phyloP scores from a whole-genome alignment of 2,888 invertebrate species.

The Alloplasta piceator region DNA sequence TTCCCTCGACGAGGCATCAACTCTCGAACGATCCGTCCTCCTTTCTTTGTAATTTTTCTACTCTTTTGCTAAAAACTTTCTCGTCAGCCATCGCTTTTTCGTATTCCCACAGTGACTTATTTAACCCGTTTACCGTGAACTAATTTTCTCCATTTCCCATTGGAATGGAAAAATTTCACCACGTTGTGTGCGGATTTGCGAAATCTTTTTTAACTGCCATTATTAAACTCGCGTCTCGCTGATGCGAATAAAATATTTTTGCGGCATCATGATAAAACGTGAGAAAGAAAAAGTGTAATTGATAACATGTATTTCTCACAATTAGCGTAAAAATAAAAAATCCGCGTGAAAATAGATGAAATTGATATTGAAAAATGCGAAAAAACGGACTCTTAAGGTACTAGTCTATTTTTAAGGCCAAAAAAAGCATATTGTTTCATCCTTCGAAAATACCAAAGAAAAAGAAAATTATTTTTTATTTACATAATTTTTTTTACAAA shows the following conservation, averaged over 20 bases:
- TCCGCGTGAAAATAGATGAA: too few species aligned
- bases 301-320: too few species aligned
- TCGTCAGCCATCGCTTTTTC: conserved; percentile 14
- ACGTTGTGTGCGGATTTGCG: too few species aligned
- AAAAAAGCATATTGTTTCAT: too few species aligned
- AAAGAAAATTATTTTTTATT: too few species aligned
- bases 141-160: conserved; percentile 32
- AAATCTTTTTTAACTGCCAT: not conserved
- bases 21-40: conserved; percentile 55
- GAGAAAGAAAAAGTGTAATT: too few species aligned
- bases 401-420: too few species aligned
- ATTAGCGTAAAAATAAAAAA: too few species aligned
- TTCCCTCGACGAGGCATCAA: conserved; percentile 61
- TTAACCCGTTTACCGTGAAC: conserved; percentile 10
- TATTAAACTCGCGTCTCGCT: not conserved
- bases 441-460: too few species aligned
- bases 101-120: conserved; percentile 10
- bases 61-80: conserved; percentile 47
- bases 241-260: conserved; percentile 8
- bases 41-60: conserved; percentile 4
- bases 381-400: too few species aligned
- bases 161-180: not conserved
- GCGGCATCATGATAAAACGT: not conserved
- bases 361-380: too few species aligned
- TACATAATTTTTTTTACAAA: too few species aligned